Evolutionary conservation across 2,113 vertebrate species (phyloP).

Genomic region (Raja brachyura): DNA sequence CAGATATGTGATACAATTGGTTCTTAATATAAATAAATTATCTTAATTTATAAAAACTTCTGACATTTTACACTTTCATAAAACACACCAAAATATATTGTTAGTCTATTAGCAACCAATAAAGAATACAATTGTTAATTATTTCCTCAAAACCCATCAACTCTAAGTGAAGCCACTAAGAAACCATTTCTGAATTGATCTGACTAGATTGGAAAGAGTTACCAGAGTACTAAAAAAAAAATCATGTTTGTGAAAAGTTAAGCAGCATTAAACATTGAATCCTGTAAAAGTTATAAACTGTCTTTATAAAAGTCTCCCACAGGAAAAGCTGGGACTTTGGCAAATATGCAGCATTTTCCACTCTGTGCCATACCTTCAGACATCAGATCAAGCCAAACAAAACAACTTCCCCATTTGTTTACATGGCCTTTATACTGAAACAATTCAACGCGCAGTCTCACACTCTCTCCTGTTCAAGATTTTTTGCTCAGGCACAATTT

Average conservation of each 20-base stretch:
- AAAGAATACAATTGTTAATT: background rate
- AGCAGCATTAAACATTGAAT: background rate
- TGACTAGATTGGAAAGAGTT: slow-evolving; percentile 22
- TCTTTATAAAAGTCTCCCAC: slow-evolving; percentile 20
- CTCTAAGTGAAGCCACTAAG: background rate
- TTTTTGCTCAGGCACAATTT: background rate
- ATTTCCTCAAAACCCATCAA: background rate
- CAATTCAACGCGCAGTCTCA: background rate
- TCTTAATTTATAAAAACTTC: background rate
- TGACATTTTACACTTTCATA: background rate
- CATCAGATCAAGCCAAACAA: slow-evolving; percentile 10
- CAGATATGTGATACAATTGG: too few species aligned
- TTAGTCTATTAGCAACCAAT: background rate
- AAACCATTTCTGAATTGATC: slow-evolving; percentile 13
- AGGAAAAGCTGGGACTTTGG: slow-evolving; percentile 27
- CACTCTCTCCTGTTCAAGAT: background rate
- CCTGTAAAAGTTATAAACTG: slow-evolving; percentile 32
- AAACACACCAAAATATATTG: background rate
- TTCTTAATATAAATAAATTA: background rate
- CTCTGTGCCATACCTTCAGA: slow-evolving; percentile 17
- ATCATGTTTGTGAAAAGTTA: slow-evolving; percentile 1
- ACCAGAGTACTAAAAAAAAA: background rate
- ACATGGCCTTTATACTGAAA: background rate
- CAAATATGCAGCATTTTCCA: slow-evolving; percentile 16
- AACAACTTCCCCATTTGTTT: background rate